phyloP scores from a whole-genome alignment of 2,888 invertebrate genomes.

The Nowickia ferox region DNA sequence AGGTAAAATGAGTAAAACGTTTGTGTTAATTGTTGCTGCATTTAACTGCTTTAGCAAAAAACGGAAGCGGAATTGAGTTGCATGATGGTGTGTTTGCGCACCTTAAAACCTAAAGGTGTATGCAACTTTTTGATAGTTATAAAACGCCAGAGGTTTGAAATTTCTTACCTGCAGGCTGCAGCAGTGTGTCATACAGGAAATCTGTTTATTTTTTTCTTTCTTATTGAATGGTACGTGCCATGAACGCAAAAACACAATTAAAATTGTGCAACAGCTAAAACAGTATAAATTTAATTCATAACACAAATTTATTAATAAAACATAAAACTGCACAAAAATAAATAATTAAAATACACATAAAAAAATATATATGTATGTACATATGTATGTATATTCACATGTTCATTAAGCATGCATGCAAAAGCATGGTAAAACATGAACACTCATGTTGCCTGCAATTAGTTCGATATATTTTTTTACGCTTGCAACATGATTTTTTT shows the following conservation, averaged over 20 bases:
- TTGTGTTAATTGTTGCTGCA: conserved; percentile 13
- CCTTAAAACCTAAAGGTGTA: conserved; percentile 16
- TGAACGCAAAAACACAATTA: conserved; percentile 5
- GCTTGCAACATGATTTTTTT: neutral
- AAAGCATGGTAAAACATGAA: neutral
- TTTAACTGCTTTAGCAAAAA: conserved; percentile 56
- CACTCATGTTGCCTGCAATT: neutral
- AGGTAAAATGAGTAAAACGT: neutral
- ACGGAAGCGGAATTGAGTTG: conserved; percentile 70
- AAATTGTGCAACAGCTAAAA: neutral
- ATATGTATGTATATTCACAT: too few species aligned
- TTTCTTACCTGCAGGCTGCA: conserved; percentile 65
- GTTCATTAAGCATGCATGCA: neutral
- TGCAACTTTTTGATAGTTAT: conserved; percentile 22
- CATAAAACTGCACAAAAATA: neutral
- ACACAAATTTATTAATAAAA: neutral
- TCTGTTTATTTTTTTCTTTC: conserved; percentile 23
- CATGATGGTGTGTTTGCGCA: neutral
- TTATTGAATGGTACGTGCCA: conserved; percentile 61
- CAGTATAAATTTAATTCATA: neutral
- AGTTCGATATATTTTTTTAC: conserved; percentile 19
- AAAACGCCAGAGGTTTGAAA: neutral
- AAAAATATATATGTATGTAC: neutral
- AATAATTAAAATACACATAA: neutral
- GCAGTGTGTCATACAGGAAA: conserved; percentile 70